phyloP scores from a whole-genome alignment of 1,140 invertebrate species.

The Ridgeia piscesae region DNA sequence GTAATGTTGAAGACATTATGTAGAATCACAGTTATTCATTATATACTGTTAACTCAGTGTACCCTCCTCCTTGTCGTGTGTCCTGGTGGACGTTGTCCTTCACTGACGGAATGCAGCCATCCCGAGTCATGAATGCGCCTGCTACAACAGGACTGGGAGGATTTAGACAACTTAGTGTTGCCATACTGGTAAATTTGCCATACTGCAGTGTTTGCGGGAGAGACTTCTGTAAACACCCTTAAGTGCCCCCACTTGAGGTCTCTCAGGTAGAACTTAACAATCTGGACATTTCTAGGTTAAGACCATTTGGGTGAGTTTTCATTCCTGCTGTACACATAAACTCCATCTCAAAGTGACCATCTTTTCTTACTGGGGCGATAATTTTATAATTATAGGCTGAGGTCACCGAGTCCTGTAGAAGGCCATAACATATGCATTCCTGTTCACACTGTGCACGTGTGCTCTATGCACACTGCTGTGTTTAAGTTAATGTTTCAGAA shows the following conservation, averaged over 20 bases:
- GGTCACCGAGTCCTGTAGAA: no score
- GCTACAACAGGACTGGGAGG: no score
- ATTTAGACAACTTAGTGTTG: not conserved
- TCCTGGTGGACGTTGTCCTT: no score
- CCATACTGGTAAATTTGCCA: not conserved
- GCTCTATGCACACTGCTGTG: not conserved
- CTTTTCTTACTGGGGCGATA: not conserved
- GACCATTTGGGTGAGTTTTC: not conserved
- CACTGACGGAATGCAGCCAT: no score
- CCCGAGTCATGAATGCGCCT: no score
- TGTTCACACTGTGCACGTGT: not conserved
- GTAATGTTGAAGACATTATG: not conserved
- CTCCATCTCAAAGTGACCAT: not conserved
- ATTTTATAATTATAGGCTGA: no score
- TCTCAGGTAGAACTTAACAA: not conserved
- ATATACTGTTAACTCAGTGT: no score
- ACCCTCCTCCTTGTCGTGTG: no score
- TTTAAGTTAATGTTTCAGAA: not conserved
- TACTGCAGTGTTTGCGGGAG: not conserved
- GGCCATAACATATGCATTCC: no score
- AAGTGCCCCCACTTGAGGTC: not conserved
- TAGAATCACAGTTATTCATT: no score
- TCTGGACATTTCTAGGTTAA: not conserved
- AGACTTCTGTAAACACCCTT: not conserved
- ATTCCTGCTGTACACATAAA: not conserved